phyloP scores from a whole-genome alignment of 2,888 invertebrate species.

The Stictocephala bisonia region DNA sequence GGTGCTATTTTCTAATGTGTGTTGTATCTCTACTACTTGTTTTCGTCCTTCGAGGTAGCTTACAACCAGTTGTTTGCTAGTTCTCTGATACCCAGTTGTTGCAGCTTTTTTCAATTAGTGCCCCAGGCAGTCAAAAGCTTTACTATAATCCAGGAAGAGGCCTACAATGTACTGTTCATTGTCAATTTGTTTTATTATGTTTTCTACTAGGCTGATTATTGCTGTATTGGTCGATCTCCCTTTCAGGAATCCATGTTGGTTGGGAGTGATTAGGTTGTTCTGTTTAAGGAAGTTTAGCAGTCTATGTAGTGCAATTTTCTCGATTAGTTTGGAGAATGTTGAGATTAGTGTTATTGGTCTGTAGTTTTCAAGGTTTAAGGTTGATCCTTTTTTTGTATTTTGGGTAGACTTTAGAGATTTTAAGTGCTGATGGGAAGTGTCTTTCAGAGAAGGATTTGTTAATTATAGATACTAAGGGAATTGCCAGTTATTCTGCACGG shows the following conservation, averaged over 20 bases:
- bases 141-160: conserved; percentile 5
- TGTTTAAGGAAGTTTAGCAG: not conserved
- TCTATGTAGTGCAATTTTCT: conserved; percentile 6
- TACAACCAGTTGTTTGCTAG: not conserved
- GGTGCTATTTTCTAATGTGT: conserved; percentile 1
- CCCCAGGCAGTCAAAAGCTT: not conserved
- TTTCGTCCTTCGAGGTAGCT: not conserved
- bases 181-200: conserved; percentile 13
- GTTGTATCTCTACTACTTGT: conserved; percentile 8
- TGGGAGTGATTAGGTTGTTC: conserved; percentile 12
- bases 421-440: not conserved
- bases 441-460: not conserved
- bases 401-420: conserved; percentile 1
- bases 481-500: not conserved
- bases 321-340: conserved; percentile 10
- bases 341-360: conserved; percentile 1
- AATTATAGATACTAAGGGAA: not conserved
- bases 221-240: conserved; percentile 4
- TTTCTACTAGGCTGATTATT: conserved; percentile 1
- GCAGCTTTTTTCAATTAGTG: not conserved
- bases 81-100: not conserved
- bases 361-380: too few relatives aligned
- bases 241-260: conserved; percentile 4
- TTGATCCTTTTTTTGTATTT: too few relatives aligned
- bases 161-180: not conserved